Evolutionary conservation across 2,797 vertebrate genomes (phyloP).

Genomic region (Lycodopsis pacificus): DNA sequence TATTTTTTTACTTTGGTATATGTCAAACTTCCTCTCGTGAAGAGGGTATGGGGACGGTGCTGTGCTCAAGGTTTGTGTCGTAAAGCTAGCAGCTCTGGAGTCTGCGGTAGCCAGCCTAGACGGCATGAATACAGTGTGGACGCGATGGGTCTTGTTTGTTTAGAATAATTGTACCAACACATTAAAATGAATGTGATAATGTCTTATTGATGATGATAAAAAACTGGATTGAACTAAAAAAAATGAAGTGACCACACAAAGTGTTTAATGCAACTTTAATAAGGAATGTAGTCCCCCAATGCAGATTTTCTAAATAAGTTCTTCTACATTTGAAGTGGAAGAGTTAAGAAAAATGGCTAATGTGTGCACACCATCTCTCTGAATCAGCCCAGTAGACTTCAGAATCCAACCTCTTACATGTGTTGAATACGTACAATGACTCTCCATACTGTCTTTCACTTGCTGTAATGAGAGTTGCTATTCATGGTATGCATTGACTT

Average conservation of each 20-base stretch:
- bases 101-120: not conserved
- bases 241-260: not conserved
- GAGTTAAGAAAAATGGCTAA: slow-evolving; percentile 16
- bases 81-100: not conserved
- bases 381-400: slow-evolving; percentile 1
- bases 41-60: not conserved
- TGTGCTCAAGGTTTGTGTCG: not conserved
- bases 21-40: slow-evolving; percentile 8
- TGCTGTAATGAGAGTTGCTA: not conserved
- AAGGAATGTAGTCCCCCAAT: slow-evolving; percentile 15
- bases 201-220: slow-evolving; percentile 21
- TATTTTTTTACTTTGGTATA: slow-evolving; percentile 26
- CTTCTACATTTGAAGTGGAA: slow-evolving; percentile 26
- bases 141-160: not conserved
- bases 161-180: not conserved
- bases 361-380: slow-evolving; percentile 12
- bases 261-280: slow-evolving; percentile 32
- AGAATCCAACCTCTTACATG: slow-evolving; percentile 10
- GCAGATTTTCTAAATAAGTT: slow-evolving; percentile 30
- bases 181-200: slow-evolving; percentile 13
- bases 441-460: not conserved
- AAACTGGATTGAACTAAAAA: slow-evolving; percentile 3
- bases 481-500: not conserved
- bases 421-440: slow-evolving; percentile 1
- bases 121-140: not conserved